Evolutionary conservation across 2,113 vertebrate genomes (phyloP), one percentile per base, ranked within the genome.

Genomic region (Silurus asotus): DNA sequence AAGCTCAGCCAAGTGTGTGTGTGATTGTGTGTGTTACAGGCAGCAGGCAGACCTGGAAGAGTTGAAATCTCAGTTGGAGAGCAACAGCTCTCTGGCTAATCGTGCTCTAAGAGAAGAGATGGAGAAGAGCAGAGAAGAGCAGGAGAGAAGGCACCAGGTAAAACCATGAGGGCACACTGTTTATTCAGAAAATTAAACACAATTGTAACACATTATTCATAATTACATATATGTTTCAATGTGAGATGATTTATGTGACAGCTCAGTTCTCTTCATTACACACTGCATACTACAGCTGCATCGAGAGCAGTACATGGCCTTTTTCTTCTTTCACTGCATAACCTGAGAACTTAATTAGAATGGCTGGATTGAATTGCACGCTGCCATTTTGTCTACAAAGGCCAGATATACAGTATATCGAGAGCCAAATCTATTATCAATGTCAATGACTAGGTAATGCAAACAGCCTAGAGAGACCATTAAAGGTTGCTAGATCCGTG

Each of bases 131-230:
- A 88, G 95, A 48, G 96, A 97, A 88, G 97, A 98, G 88, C 97
- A 96, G 92, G 97, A 98, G 86, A 92, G 93, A 81, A 89, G 95
- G 15, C 97, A 99, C 89, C 97, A 98, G 97, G 98, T 98, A 74
- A 80, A 19, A 65, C 5, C 48, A 51, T 17, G 49, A 6, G 6
- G 64, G 67, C n/a, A 11, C 56, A 79, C 55, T 61, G 25, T 20
- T 37, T 11, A 37, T 14, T 53, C 58, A 13, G 20, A n/a, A 81
- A 81, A 45, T 48, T 10, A 61, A 58, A 13, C 19, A 55, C 20
- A n/a, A 11, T 15, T 55, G 51, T 45, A 6, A 69, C 14, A 69
- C 5, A 69, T 37, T 37, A 2, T 28, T 14, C 7, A 48, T 70
- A 1, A 23, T 49, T 49, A 49, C 9, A 51, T 23, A 2, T 11